These are phyloP conservation scores for Malurus melanocephalus DNA, from an alignment of 2,113 vertebrate genomes.

Conservation along the genomic window DNA sequence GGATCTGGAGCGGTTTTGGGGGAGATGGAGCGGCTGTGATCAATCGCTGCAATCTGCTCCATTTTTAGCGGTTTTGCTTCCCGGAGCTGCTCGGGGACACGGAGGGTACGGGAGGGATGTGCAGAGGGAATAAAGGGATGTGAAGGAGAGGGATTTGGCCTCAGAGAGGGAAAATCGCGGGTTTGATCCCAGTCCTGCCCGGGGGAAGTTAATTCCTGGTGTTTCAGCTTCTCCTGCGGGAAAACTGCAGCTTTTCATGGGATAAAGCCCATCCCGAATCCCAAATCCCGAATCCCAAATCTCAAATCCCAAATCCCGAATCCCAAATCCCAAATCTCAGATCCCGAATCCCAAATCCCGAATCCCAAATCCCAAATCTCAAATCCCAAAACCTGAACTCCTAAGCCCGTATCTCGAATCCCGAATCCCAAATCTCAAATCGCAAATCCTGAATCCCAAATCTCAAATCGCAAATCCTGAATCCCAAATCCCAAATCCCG, in stretches of 20 bases:
- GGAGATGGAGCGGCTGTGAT: neutral
- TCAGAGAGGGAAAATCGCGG: neutral
- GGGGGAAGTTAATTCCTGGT: neutral
- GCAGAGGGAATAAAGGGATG: neutral
- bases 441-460: too few species aligned
- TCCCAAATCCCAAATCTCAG: too few species aligned
- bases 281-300: neutral
- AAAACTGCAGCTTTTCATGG: neutral
- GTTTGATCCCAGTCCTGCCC: neutral
- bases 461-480: too few species aligned
- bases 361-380: too few species aligned
- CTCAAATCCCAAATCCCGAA: too few species aligned
- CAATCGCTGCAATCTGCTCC: neutral
- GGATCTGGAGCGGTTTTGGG: neutral
- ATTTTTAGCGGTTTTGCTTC: rapidly evolving
- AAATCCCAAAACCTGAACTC: too few species aligned
- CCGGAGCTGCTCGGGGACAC: neutral
- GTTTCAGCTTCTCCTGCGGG: neutral
- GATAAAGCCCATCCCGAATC: rapidly evolving
- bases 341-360: too few species aligned
- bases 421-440: too few species aligned
- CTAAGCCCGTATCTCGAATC: too few species aligned
- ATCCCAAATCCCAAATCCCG: too few species aligned
- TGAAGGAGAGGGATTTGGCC: neutral
- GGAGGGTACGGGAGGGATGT: rapidly evolving